Evolutionary conservation across 2,797 vertebrate genomes (phyloP), one percentile per base, ranked within the genome.

Genomic region (Erethizon dorsatum): DNA sequence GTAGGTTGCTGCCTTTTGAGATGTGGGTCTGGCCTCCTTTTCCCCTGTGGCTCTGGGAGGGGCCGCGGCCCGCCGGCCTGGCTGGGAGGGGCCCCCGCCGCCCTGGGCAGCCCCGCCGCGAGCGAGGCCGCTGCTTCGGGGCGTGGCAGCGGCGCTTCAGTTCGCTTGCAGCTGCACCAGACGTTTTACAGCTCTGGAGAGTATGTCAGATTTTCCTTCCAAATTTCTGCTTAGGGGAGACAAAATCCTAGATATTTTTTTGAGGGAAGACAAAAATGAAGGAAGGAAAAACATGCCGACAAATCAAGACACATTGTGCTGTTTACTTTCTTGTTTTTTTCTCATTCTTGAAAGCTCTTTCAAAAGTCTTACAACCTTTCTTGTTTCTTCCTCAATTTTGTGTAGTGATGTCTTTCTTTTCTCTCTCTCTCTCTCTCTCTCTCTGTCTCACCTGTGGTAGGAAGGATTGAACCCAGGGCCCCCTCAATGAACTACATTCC

Each of bases 1-100:
- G 94, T 89, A 86, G 96, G 77, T 37, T 95, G 89, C 96, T 96
- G 97, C 97, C 97, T 94, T 98, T 98, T 97, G 90, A 63, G 50
- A 80, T 78, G 92, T 91, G 17, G 93, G 93, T 83, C 92, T 97
- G 78, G 84, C 97, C 89, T 97, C 97, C 98, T 98, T 96, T 94
- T 95, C 73, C 83, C 96, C 93, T 37, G 96, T 73, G 97, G 95
- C 97, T 75, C n/a, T 0, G 45, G 97, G 95, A 87, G 98, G 97
- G 97, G 91, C 78, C 87, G 84, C 85, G 65, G 56, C 52, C 85
- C 9, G 65, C 28, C 65, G 47, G 77, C 77, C 20, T 26, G 69
- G 94, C 83, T 11, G 95, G 95, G 90, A 96, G 82, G 94, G 94
- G 94, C 78, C 94, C 94, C 52, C 45, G 94, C 97, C 96, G 92